Evolutionary conservation across 2,888 invertebrate species (phyloP), one percentile per base, ranked within the genome.

Genomic region (Matsumyia berberina): DNA sequence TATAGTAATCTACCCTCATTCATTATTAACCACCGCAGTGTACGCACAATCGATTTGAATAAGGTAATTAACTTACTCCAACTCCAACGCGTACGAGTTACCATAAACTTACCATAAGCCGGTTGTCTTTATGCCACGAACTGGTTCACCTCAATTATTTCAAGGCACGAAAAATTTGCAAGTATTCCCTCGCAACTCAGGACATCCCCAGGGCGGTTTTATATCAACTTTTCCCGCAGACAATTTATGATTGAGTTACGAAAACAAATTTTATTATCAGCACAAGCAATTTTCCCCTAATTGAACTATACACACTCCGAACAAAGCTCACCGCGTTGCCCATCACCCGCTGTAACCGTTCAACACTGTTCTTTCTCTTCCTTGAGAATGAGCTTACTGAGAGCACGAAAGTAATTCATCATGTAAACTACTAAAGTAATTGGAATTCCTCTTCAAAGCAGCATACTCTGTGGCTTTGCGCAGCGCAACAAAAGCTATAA

Each of bases 241-340:
- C 37, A 67, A 64, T 76, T 62, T 64, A 66, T 76, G 66, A 67
- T 76, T 51, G 39, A 58, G 58, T 51, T 76, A 24, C 24, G 51
- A 35, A 53, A 51, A 6, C 31, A 33, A 51, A 39, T 67, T 39
- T 67, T 17, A 29, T 39, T 67, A 53, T 5, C 17, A 15, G 53
- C 37, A 37, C 29, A 39, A 37, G 15, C 57, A 53, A 39, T 53
- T 31, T 35, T 62, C 60, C 72, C 62, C 72, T 53, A 62, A 64
- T 44, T 44, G 62, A 44, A 53, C 42, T 15, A 24, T 24, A 35
- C 31, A 15, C 53, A 15, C 12, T 53, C 0, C 7, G 17, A 15
- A 44, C 7, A 62, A 62, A 62, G 73, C 73, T 62, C 42, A 19
- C 42, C 7, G n/a, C n/a, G 57, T 44, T 60, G 39, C 9, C n/a